A percentile compares a stretch with the other conserved stretches of the same genome.
Evolutionary conservation across 2,797 vertebrate species (phyloP).

Genomic region (Melanotaenia maccullochi): DNA sequence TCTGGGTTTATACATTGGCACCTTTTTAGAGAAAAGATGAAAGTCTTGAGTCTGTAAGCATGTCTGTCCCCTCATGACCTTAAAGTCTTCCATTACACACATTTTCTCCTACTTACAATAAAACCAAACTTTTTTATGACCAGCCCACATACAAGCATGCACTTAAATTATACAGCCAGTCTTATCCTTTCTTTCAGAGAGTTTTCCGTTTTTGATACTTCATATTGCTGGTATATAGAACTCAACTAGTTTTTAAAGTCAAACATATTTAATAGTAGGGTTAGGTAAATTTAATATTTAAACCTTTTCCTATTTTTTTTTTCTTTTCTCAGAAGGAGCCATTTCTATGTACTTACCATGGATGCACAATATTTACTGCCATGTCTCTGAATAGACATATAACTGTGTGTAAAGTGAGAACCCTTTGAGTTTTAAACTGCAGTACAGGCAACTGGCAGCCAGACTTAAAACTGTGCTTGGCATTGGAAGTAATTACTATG

Average conservation of each 20-base stretch:
- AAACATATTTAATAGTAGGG: not conserved
- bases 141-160: slow-evolving; percentile 38
- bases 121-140: slow-evolving; percentile 41
- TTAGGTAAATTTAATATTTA: too few species aligned
- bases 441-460: too few species aligned
- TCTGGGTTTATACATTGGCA: slow-evolving; percentile 11
- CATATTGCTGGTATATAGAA: slow-evolving; percentile 17
- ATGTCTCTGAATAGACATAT: too few species aligned
- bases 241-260: not conserved
- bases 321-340: too few species aligned
- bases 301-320: too few species aligned
- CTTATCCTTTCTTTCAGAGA: slow-evolving; percentile 34
- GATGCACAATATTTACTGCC: too few species aligned
- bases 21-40: slow-evolving; percentile 20
- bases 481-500: too few species aligned
- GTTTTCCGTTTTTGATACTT: slow-evolving; percentile 12
- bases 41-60: not conserved
- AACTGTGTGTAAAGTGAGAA: too few species aligned
- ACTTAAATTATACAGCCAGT: slow-evolving; percentile 22
- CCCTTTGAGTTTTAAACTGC: too few species aligned
- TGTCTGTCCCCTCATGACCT: slow-evolving; percentile 21
- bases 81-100: slow-evolving; percentile 38
- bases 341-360: too few species aligned
- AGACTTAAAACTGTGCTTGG: too few species aligned
- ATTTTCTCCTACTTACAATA: slow-evolving; percentile 43